Conservation (phyloP, 1,140 invertebrate genomes). For the Hylaeus anthracinus region DNA sequence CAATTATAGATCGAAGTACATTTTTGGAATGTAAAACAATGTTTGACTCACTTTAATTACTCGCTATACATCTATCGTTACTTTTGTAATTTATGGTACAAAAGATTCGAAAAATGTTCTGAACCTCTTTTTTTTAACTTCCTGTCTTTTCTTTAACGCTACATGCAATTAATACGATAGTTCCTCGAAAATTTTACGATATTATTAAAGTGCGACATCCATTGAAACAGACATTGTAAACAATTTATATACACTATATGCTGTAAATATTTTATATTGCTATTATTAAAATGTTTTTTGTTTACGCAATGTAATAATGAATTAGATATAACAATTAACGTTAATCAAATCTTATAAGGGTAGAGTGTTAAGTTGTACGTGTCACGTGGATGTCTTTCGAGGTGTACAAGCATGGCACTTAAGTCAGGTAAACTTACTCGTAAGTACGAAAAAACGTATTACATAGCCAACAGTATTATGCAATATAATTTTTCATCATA, state of each 20-base stretch:
- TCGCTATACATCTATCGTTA: constrained; percentile 7
- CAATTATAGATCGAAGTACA: constrained; percentile 13
- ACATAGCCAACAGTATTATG: constrained; percentile 45
- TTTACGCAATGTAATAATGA: constrained; percentile 18
- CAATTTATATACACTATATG: constrained; percentile 25
- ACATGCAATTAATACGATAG: constrained; percentile 20
- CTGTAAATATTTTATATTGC: constrained; percentile 37
- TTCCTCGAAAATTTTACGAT: constrained; percentile 15
- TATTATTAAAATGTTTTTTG: constrained; percentile 20
- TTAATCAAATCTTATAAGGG: constrained; percentile 38
- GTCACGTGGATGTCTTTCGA: constrained; percentile 34
- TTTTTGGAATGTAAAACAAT: constrained; percentile 38
- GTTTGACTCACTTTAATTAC: background rate
- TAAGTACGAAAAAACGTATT: constrained; percentile 56
- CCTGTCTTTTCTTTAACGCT: background rate
- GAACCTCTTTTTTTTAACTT: background rate
- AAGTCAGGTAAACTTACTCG: constrained; percentile 58
- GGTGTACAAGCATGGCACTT: constrained; percentile 60
- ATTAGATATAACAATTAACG: constrained; percentile 35
- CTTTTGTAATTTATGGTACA: constrained; percentile 10
- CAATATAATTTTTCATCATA: constrained; percentile 34
- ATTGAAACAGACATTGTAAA: constrained; percentile 38
- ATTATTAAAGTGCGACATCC: constrained; percentile 32
- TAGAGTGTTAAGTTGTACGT: constrained; percentile 7
- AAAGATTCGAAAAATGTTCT: constrained; percentile 10